A percentile compares a stretch with the other conserved stretches of the same genome.
These are phyloP conservation scores for Eremophila alpestris DNA, from an alignment of 2,797 vertebrate genomes.

Conservation along the genomic window DNA sequence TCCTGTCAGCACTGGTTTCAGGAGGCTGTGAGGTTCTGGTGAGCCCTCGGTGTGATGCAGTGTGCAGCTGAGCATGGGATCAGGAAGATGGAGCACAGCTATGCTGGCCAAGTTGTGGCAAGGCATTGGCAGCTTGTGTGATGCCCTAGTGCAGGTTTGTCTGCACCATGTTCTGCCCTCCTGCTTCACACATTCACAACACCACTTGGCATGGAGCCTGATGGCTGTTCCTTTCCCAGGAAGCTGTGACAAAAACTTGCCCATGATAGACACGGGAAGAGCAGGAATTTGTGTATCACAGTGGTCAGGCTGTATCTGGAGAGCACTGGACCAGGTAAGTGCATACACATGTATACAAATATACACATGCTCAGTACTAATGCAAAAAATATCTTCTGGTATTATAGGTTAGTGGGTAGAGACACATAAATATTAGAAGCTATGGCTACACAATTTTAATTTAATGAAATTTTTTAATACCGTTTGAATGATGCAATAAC, in stretches of 20 bases:
- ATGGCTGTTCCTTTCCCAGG: neutral
- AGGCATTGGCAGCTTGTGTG: neutral
- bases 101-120: neutral
- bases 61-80: neutral
- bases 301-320: neutral
- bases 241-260: neutral
- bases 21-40: neutral
- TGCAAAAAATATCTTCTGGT: neutral
- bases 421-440: neutral
- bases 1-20: neutral
- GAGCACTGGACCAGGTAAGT: neutral
- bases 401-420: neutral
- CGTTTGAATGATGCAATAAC: neutral
- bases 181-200: neutral
- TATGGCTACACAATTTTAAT: neutral
- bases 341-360: rapidly evolving
- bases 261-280: neutral
- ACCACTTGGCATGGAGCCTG: neutral
- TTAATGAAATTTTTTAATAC: neutral
- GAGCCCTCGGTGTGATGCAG: neutral
- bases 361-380: neutral
- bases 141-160: neutral
- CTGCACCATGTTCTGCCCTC: neutral
- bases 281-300: neutral
- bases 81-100: neutral